phyloP scores from a whole-genome alignment of 2,888 invertebrate genomes.

The Parasteatoda lunata region DNA sequence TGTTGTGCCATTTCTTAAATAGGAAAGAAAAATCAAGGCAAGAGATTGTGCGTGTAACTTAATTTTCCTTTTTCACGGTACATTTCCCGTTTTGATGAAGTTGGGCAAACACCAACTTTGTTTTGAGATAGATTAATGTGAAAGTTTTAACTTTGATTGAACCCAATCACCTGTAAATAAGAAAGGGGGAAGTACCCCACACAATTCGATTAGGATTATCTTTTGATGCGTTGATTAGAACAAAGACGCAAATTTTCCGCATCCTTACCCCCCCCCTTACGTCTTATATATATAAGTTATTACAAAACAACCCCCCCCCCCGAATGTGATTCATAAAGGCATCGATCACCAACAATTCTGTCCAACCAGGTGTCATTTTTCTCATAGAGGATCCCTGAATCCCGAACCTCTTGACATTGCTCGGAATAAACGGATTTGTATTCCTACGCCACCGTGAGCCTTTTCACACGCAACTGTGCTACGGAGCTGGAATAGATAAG shows the following conservation, averaged over 20 bases:
- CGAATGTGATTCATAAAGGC: slow-evolving; percentile 55
- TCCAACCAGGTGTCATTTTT: slow-evolving; percentile 51
- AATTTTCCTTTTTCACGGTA: too few relatives aligned
- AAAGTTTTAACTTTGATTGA: slow-evolving; percentile 5
- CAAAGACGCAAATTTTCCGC: neutral
- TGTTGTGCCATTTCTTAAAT: too few relatives aligned
- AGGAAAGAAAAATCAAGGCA: too few relatives aligned
- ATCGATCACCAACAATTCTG: slow-evolving; percentile 56
- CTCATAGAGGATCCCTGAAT: slow-evolving; percentile 35
- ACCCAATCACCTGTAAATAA: neutral
- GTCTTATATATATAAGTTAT: slow-evolving; percentile 24
- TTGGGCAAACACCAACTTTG: too few relatives aligned
- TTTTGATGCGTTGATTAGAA: neutral
- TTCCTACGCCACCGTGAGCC: slow-evolving; percentile 47
- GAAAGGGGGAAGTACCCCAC: neutral
- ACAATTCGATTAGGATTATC: neutral
- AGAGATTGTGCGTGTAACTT: too few relatives aligned
- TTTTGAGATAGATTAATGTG: neutral
- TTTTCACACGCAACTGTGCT: slow-evolving; percentile 47
- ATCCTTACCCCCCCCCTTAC: neutral
- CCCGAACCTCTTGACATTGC: slow-evolving; percentile 41
- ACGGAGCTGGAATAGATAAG: slow-evolving; percentile 46
- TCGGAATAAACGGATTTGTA: slow-evolving; percentile 50
- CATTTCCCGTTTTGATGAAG: too few relatives aligned
- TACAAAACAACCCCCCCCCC: slow-evolving; percentile 27